Evolutionary conservation across 2,888 invertebrate genomes (phyloP).

Genomic region (Cryptocephalus primarius): DNA sequence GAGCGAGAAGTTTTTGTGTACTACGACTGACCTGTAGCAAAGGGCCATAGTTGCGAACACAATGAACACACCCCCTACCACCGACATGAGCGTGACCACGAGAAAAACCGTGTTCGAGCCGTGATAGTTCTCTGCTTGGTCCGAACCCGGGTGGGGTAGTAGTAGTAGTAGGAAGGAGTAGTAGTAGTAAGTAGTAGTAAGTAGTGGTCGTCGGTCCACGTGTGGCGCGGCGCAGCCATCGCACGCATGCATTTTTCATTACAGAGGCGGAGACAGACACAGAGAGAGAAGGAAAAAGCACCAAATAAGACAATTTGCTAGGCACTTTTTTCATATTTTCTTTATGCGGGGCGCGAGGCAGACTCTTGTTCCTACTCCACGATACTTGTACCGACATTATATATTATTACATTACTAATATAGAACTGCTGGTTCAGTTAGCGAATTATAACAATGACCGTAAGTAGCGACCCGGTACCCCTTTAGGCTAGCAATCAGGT

Average conservation of each 20-base stretch:
- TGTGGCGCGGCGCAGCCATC: slow-evolving; percentile 28
- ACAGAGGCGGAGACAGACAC: slow-evolving; percentile 44
- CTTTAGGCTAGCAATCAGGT: no score
- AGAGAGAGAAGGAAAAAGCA: slow-evolving; percentile 46
- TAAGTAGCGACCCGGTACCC: no score
- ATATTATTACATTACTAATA: no score
- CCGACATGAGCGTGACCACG: slow-evolving; percentile 96
- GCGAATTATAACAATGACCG: no score
- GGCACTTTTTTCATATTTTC: no score
- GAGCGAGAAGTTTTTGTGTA: slow-evolving; percentile 97
- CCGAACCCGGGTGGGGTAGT: slow-evolving; percentile 6
- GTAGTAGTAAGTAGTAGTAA: slow-evolving; percentile 32
- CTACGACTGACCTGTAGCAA: slow-evolving; percentile 99
- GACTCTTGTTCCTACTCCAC: not conserved
- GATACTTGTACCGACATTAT: no score
- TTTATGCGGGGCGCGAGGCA: slow-evolving; percentile 6
- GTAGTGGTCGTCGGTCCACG: slow-evolving; percentile 23
- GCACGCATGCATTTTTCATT: slow-evolving; percentile 40
- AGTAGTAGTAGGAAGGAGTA: slow-evolving; percentile 27
- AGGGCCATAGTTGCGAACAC: slow-evolving; percentile 97
- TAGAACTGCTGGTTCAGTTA: no score
- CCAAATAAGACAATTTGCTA: slow-evolving; percentile 33
- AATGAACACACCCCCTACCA: slow-evolving; percentile 98
- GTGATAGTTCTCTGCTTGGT: slow-evolving; percentile 79
- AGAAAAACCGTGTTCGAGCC: slow-evolving; percentile 96